Percentiles rank a stretch among this genome's conserved stretches.
Conservation (phyloP, 2,797 vertebrate species). For the Florisuga fusca region DNA sequence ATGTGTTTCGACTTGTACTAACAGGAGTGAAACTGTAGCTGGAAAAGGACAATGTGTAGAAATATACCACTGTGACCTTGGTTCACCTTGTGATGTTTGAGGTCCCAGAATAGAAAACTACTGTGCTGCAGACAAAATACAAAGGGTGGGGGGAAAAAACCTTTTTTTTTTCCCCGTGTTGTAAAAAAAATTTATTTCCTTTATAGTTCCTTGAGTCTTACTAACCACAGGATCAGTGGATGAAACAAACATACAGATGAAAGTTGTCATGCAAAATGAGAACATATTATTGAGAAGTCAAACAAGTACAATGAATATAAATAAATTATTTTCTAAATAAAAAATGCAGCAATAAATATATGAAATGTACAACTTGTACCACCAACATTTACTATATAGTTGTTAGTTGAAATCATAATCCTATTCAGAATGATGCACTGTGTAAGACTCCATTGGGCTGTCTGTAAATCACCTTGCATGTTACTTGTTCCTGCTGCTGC, state of each 20-base stretch:
- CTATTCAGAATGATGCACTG: not conserved
- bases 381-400: not conserved
- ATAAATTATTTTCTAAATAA: not conserved
- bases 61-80: not conserved
- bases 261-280: not conserved
- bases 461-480: not conserved
- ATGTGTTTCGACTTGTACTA: not conserved
- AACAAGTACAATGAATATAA: not conserved
- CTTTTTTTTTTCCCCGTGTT: no score
- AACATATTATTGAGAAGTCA: not conserved
- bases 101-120: not conserved
- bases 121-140: not conserved
- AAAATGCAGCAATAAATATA: not conserved
- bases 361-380: not conserved
- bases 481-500: not conserved
- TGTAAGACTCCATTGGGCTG: not conserved
- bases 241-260: not conserved
- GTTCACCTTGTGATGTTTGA: not conserved
- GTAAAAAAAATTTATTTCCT: not conserved
- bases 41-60: not conserved
- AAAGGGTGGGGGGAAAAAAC: not conserved
- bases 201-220: not conserved
- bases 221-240: not conserved
- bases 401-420: not conserved
- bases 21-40: conserved; percentile 21